Percentiles rank a stretch among this genome's conserved stretches.
Evolutionary conservation across 2,888 invertebrate species (phyloP).

Genomic region (Andrena dorsata): DNA sequence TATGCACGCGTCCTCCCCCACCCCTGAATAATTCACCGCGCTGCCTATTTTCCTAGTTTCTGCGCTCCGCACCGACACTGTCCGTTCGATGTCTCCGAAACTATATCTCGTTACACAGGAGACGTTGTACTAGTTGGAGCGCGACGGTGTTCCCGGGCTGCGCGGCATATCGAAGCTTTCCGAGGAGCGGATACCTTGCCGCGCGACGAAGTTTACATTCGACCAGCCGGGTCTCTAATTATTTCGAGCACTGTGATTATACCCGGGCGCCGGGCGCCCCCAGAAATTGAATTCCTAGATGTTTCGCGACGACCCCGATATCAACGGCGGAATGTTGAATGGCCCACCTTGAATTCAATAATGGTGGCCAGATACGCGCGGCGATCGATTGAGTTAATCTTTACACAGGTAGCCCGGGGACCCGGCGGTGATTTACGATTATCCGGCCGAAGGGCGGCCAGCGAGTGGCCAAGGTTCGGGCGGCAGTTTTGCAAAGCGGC

Average conservation of each 20-base stretch:
- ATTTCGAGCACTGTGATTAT: not conserved
- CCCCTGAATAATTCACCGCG: too few species aligned
- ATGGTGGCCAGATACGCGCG: conserved; percentile 25
- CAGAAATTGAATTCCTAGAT: not conserved
- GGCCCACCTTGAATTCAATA: conserved; percentile 30
- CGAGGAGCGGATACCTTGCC: too few species aligned
- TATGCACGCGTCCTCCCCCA: not conserved
- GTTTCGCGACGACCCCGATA: not conserved
- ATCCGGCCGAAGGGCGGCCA: conserved; percentile 37
- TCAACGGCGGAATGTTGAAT: conserved; percentile 5
- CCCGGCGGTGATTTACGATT: conserved; percentile 43
- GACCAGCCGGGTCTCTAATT: not conserved
- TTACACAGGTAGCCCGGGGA: conserved; percentile 26
- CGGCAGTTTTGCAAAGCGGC: conserved; percentile 48
- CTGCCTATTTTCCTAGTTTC: too few species aligned
- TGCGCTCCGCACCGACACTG: too few species aligned
- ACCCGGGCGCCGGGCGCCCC: too few species aligned
- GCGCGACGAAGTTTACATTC: not conserved
- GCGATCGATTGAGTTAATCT: conserved; percentile 50
- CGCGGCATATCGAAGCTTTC: too few species aligned
- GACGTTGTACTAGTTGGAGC: too few species aligned
- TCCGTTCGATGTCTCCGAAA: not conserved
- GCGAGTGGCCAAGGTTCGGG: conserved; percentile 12
- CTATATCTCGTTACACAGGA: not conserved
- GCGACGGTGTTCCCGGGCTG: too few species aligned